These are phyloP conservation scores for Balearica regulorum DNA, from an alignment of 2,797 vertebrate species.

Conservation along the genomic window DNA sequence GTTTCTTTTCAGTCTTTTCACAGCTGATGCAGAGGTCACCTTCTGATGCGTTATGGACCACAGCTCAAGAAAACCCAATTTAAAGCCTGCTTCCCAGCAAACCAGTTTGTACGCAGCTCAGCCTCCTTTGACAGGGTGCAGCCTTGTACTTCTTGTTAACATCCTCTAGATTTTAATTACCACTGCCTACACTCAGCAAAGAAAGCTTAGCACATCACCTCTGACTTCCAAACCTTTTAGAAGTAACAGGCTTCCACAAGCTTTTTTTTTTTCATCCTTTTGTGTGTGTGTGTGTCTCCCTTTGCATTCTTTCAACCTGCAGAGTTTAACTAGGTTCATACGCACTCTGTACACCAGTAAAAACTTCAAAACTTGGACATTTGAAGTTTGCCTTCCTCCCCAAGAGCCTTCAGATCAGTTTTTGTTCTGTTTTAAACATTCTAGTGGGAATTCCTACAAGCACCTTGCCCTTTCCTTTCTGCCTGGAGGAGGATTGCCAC, in stretches of 20 bases:
- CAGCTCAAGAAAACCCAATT: not conserved
- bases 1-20: not conserved
- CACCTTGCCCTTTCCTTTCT: conserved; percentile 32
- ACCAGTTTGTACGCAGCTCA: not conserved
- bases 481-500: not conserved
- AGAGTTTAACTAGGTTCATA: conserved; percentile 12
- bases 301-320: not conserved
- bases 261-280: no score
- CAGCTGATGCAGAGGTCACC: not conserved
- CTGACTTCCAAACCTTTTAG: not conserved
- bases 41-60: not conserved
- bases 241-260: not conserved
- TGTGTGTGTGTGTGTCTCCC: not conserved
- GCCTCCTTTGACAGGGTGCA: not conserved
- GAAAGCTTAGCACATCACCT: not conserved
- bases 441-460: conserved; percentile 38
- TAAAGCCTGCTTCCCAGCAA: not conserved
- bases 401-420: not conserved
- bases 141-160: not conserved
- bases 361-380: not conserved
- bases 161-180: not conserved
- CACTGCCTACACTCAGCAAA: not conserved
- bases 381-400: not conserved
- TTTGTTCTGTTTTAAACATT: conserved; percentile 15
- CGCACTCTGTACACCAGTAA: not conserved